phyloP scores from a whole-genome alignment of 2,888 invertebrate genomes.

The Phasia obesa region DNA sequence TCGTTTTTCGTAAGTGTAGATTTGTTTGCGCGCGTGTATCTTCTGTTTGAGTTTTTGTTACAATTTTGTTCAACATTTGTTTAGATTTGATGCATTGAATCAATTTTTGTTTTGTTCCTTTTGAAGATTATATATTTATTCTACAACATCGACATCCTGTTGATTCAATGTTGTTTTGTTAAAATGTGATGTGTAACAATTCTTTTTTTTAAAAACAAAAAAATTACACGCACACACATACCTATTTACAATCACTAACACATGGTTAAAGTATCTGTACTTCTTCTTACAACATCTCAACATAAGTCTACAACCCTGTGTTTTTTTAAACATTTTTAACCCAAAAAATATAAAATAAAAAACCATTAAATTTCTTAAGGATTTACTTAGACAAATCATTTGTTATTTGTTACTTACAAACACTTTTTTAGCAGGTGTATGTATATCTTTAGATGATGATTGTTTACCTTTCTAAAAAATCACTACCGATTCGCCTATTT shows the following conservation, averaged over 20 bases:
- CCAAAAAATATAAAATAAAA: conserved; percentile 36
- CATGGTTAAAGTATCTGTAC: background rate
- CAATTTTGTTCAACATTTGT: conserved; percentile 60
- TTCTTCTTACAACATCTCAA: conserved; percentile 10
- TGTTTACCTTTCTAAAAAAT: conserved; percentile 29
- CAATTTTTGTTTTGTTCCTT: conserved; percentile 63
- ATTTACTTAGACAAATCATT: conserved; percentile 66
- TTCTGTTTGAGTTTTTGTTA: conserved; percentile 31
- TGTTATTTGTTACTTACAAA: conserved; percentile 32
- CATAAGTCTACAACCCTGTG: conserved; percentile 35
- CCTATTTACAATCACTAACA: background rate
- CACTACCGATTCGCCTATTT: conserved; percentile 40
- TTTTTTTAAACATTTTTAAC: conserved; percentile 41
- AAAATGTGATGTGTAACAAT: conserved; percentile 30
- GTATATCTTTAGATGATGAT: no score
- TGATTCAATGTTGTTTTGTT: conserved; percentile 70
- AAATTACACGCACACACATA: conserved; percentile 14
- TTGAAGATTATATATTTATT: conserved; percentile 42
- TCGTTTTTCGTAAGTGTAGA: conserved; percentile 2
- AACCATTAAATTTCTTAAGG: conserved; percentile 42
- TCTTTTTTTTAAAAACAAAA: background rate
- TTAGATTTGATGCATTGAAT: conserved; percentile 65
- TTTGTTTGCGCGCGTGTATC: conserved; percentile 27
- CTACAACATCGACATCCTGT: conserved; percentile 74
- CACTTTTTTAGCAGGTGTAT: conserved; percentile 10